Conservation (phyloP, 2,797 vertebrate genomes). For the Holocentrus rufus region DNA sequence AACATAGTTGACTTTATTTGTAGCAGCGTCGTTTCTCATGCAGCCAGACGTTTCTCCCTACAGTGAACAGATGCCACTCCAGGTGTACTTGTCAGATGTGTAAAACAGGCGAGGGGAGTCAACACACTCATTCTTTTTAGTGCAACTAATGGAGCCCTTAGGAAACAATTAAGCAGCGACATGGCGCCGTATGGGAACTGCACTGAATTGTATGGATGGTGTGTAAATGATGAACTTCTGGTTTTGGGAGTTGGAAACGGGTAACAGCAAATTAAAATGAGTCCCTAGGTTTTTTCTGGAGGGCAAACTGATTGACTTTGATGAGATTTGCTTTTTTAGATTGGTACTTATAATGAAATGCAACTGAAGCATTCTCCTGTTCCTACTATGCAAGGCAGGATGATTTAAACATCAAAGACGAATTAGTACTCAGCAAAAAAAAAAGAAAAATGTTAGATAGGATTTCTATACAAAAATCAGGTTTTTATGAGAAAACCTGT, state of each 20-base stretch:
- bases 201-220: slow-evolving; percentile 33
- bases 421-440: not conserved
- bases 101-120: slow-evolving; percentile 56
- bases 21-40: not conserved
- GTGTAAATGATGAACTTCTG: slow-evolving; percentile 27
- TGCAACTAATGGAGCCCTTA: slow-evolving; percentile 64
- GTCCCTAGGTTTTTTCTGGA: not conserved
- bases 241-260: slow-evolving; percentile 14
- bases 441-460: not conserved
- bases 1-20: not conserved
- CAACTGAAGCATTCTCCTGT: not conserved
- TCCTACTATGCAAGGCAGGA: not conserved
- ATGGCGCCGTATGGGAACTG: slow-evolving; percentile 48
- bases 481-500: not conserved
- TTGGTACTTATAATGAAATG: not conserved
- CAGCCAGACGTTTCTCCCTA: not conserved
- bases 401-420: not conserved
- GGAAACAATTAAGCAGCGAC: slow-evolving; percentile 68
- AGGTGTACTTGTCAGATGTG: slow-evolving; percentile 39
- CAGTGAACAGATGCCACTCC: slow-evolving; percentile 21
- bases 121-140: slow-evolving; percentile 41
- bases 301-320: not conserved
- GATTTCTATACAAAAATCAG: not conserved
- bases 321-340: not conserved
- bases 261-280: slow-evolving; percentile 29